Conservation (phyloP, 2,113 vertebrate species). For the Willisornis vidua region DNA sequence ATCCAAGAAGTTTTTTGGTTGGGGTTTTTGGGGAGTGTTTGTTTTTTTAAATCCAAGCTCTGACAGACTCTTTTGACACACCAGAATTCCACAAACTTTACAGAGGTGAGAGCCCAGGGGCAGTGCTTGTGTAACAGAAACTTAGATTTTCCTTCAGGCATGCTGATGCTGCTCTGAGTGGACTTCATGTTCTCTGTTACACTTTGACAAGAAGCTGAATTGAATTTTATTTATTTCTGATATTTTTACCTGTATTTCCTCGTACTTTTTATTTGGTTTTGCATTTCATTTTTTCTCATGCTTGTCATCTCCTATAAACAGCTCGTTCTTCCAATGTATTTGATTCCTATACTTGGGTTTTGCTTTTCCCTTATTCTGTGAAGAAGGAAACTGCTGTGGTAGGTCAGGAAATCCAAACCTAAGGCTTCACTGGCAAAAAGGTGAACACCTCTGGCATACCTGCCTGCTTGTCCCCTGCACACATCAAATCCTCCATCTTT, state of each 20-base stretch:
- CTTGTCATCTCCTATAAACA: background rate
- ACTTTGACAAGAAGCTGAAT: background rate
- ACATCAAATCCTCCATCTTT: background rate
- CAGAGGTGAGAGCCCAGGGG: slow-evolving; percentile 74
- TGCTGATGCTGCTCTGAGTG: background rate
- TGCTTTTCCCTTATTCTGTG: background rate
- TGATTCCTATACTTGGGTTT: background rate
- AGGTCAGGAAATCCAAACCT: background rate
- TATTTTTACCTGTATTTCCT: background rate
- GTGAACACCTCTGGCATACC: background rate
- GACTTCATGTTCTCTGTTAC: background rate
- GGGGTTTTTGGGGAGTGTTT: background rate
- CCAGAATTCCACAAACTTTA: slow-evolving; percentile 83
- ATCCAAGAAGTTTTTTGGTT: slow-evolving; percentile 65
- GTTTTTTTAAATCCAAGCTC: background rate
- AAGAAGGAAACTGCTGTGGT: background rate
- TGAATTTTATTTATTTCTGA: background rate
- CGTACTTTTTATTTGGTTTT: background rate
- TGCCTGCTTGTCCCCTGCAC: background rate
- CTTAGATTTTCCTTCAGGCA: background rate
- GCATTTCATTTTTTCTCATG: background rate
- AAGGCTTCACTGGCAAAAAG: background rate
- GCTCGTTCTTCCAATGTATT: background rate
- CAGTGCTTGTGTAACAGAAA: background rate
- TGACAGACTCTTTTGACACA: slow-evolving; percentile 82